phyloP scores from a whole-genome alignment of 2,797 vertebrate genomes.

The Macrochelys suwanniensis region DNA sequence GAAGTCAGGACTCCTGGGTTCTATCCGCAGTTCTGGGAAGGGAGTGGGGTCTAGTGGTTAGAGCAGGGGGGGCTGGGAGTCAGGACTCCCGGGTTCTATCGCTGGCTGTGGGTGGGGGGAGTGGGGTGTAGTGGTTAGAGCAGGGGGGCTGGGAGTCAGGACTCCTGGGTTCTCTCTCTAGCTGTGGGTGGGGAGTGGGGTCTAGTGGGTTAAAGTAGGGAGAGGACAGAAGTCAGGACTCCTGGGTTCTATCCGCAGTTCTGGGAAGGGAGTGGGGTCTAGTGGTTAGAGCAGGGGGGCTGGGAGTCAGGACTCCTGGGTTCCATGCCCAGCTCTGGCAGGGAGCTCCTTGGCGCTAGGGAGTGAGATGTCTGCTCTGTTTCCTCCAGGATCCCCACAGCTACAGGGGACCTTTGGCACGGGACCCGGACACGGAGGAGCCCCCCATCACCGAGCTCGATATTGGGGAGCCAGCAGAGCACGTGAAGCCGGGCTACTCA shows the following conservation, averaged over 20 bases:
- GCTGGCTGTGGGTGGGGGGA: too few relatives aligned
- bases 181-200: not conserved
- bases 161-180: not conserved
- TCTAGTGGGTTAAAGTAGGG: not conserved
- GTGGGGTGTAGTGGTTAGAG: not conserved
- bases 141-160: not conserved
- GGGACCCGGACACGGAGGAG: not conserved
- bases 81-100: not conserved
- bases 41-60: not conserved
- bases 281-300: not conserved
- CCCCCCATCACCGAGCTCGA: constrained; percentile 51
- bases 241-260: not conserved
- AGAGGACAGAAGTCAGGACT: not conserved
- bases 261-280: not conserved
- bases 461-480: constrained; percentile 25
- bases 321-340: not conserved
- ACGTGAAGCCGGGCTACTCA: not conserved
- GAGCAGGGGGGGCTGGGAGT: not conserved
- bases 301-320: not conserved
- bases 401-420: not conserved
- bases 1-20: not conserved
- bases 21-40: too few relatives aligned
- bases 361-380: not conserved
- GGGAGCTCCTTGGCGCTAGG: not conserved
- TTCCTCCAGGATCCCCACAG: constrained; percentile 38